Base-by-base conservation (phyloP, 2,113 vertebrate species). In the Microcebus griseorufus region DNA sequence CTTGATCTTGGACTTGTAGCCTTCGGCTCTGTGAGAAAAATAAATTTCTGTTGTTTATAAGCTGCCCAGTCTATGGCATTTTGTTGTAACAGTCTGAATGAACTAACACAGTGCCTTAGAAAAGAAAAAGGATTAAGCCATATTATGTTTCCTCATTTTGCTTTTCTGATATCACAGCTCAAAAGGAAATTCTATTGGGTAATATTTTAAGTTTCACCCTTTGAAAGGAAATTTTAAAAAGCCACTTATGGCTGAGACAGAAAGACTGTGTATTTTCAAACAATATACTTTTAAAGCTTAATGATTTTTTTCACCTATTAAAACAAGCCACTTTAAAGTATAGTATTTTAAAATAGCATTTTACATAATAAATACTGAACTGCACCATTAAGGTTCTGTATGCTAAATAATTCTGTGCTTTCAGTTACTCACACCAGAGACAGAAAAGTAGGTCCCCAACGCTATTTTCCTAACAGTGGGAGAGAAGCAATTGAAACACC, bases 381-480 rank as follows among this genome's bases (percentile, higher is more conserved):
- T 65, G 78, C 79, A 87, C 72, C 90, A 95, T 97, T 97, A 95
- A 89, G 25, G 60, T 94, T 96, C 89, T 82, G 48, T 93, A 39
- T 79, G 92, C 60, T 92, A 96, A 96, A 94, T 93, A 96, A 97
- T 94, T 95, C 92, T 90, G 32, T 29, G 79, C 65, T 79, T 94
- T 90, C 76, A 37, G 79, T 96, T 88, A 82, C 51, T 87, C 78
- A 80, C 39, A 88, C 70, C 69, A 73, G 93, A 97, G 80, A 84
- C 62, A 96, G 86, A 45, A 91, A 78, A 70, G 81, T 58, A 11
- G 13, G 92, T 65, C 82, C 75, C 48, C 65, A 84, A 82, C 5
- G 94, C 93, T 65, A 96, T 97, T 94, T 97, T 48, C 92, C 39
- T 95, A 97, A 93, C 93, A 96, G 93, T 96, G 55, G 96, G 93